Conservation (phyloP, 2,113 vertebrate genomes). For the Amia ocellicauda region DNA sequence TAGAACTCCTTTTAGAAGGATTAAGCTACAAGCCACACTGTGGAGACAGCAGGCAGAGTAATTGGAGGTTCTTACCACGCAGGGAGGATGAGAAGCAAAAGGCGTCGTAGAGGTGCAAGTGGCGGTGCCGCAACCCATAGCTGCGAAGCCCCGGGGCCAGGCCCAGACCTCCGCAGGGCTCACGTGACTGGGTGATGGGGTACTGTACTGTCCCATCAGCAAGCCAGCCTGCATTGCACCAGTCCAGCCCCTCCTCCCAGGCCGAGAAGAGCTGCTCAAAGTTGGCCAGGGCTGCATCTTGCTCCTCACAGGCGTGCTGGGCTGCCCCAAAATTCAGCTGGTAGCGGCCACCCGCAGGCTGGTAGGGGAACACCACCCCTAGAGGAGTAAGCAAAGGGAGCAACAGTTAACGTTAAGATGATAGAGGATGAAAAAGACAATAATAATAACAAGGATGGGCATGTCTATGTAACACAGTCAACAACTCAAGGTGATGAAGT, state of each 20-base stretch:
- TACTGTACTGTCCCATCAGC: slow-evolving; percentile 80
- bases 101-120: slow-evolving; percentile 73
- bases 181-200: slow-evolving; percentile 70
- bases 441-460: no score
- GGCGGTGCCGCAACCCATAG: slow-evolving; percentile 74
- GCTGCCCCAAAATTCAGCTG: slow-evolving; percentile 77
- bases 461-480: no score
- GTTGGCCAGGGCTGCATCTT: slow-evolving; percentile 76
- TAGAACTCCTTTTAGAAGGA: no score
- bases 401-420: not conserved
- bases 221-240: slow-evolving; percentile 88
- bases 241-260: slow-evolving; percentile 83
- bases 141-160: slow-evolving; percentile 78
- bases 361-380: slow-evolving; percentile 92
- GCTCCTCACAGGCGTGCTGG: slow-evolving; percentile 70
- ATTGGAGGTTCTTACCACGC: slow-evolving; percentile 59
- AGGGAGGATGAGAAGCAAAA: slow-evolving; percentile 82
- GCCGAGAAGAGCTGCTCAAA: slow-evolving; percentile 82
- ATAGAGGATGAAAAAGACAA: not conserved
- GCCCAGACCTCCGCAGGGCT: slow-evolving; percentile 66
- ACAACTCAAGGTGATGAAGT: no score
- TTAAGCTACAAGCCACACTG: no score
- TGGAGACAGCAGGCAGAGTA: not conserved
- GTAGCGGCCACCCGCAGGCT: slow-evolving; percentile 78
- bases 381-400: not conserved